These are phyloP conservation scores for Acanthurus tractus DNA, from an alignment of 2,797 vertebrate species.

Conservation along the genomic window DNA sequence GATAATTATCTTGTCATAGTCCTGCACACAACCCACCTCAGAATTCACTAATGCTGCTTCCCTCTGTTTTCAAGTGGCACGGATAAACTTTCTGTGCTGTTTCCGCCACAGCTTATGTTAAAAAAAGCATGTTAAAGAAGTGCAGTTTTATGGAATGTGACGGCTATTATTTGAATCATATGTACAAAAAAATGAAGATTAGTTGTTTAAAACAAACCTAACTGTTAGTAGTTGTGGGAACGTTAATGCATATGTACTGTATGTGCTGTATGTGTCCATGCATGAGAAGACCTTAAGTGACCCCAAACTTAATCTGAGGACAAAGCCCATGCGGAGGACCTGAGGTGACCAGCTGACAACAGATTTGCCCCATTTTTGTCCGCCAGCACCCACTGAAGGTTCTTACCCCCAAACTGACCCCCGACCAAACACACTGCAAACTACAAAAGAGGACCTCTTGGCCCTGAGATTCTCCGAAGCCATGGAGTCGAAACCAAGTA, in stretches of 20 bases:
- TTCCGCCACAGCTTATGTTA: not conserved
- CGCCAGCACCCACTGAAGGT: conserved; percentile 20
- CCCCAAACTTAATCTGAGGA: conserved; percentile 7
- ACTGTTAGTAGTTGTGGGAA: not conserved
- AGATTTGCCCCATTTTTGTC: not conserved
- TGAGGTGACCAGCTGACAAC: conserved; percentile 17
- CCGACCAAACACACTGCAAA: conserved; percentile 14
- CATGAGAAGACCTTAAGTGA: conserved; percentile 1
- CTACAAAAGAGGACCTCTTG: conserved; percentile 8
- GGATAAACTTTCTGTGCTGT: not conserved
- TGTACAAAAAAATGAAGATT: not conserved
- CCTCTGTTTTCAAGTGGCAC: conserved; percentile 1
- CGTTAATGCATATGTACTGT: not conserved
- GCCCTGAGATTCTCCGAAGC: not conserved
- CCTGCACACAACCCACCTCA: conserved; percentile 15
- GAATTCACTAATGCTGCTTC: conserved; percentile 15
- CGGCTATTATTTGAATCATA: not conserved
- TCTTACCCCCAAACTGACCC: conserved; percentile 22
- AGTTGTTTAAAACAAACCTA: not conserved
- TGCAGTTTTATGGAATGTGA: conserved; percentile 2
- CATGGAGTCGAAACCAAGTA: conserved; percentile 8
- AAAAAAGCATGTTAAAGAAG: not conserved
- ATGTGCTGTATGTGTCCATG: no score
- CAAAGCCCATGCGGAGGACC: conserved; percentile 26
- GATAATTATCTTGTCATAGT: conserved; percentile 46